phyloP scores from a whole-genome alignment of 2,797 vertebrate genomes.

The Chelidonichthys spinosus region DNA sequence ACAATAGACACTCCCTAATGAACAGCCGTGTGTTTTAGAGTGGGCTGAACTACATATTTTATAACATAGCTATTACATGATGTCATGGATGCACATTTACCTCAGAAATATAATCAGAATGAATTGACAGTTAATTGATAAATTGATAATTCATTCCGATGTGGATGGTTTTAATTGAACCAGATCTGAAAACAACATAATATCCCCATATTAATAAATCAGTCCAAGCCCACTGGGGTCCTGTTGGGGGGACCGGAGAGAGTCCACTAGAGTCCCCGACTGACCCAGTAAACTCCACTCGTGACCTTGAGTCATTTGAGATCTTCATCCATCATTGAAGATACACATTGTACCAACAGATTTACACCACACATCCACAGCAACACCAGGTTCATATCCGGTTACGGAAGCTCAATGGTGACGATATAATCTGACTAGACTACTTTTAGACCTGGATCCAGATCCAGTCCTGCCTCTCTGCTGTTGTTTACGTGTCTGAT shows the following conservation, averaged over 20 bases:
- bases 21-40: not conserved
- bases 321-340: constrained; percentile 11
- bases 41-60: not conserved
- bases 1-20: not conserved
- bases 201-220: not conserved
- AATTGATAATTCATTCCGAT: not conserved
- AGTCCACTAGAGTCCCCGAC: not conserved
- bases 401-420: not conserved
- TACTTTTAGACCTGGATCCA: too few relatives aligned
- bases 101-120: not conserved
- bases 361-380: not conserved
- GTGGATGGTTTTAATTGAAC: not conserved
- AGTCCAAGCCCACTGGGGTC: not conserved
- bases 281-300: constrained; percentile 17
- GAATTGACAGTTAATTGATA: not conserved
- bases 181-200: not conserved
- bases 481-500: too few relatives aligned
- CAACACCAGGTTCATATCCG: not conserved
- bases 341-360: constrained; percentile 20
- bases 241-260: not conserved
- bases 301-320: constrained; percentile 8
- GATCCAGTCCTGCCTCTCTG: too few relatives aligned
- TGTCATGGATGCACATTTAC: not conserved
- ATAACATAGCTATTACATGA: too few relatives aligned
- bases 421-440: not conserved